phyloP scores from a whole-genome alignment of 1,140 invertebrate species.

The Bombus pyrosoma region DNA sequence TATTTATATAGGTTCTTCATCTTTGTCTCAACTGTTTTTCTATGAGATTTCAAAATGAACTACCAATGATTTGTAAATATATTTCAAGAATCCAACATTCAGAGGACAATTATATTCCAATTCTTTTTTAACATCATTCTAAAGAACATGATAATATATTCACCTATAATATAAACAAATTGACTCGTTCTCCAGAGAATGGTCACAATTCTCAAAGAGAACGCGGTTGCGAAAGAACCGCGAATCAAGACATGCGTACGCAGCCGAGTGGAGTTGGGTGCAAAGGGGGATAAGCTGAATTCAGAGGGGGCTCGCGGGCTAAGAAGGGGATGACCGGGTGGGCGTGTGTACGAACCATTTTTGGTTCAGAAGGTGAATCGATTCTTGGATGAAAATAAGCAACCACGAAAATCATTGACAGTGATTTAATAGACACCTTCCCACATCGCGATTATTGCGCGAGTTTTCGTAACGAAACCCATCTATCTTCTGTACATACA shows the following conservation, averaged over 20 bases:
- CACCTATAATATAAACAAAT: neutral
- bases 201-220: neutral
- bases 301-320: neutral
- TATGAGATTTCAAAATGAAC: too few relatives aligned
- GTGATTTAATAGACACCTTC: neutral
- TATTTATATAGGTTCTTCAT: too few relatives aligned
- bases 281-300: conserved; percentile 2
- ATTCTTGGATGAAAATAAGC: conserved; percentile 43
- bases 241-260: neutral
- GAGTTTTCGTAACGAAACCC: conserved; percentile 53
- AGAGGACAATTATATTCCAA: neutral
- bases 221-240: neutral
- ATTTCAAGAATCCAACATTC: too few relatives aligned
- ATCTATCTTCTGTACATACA: neutral
- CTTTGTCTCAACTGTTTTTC: too few relatives aligned
- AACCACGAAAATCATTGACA: neutral
- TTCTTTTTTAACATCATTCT: neutral
- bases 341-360: conserved; percentile 39
- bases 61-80: too few relatives aligned
- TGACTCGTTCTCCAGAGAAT: neutral
- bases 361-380: conserved; percentile 41
- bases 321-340: conserved; percentile 12
- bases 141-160: neutral
- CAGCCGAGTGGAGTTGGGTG: neutral
- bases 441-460: conserved; percentile 29